Base-by-base conservation (phyloP, 2,888 invertebrate genomes). In the Lamellibrachia columna region DNA sequence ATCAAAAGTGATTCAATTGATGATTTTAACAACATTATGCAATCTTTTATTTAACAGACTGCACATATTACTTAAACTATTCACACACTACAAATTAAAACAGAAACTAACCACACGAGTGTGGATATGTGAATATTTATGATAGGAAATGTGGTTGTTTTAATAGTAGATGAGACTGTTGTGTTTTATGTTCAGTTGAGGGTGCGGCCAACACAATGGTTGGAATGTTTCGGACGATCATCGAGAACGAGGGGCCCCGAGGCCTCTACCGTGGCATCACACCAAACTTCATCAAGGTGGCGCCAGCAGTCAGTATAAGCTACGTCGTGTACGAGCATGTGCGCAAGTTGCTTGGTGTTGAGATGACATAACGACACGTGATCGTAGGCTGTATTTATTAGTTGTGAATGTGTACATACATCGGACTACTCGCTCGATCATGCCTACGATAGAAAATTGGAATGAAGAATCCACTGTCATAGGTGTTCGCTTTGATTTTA, bases 231-330 rank as follows among this genome's bases (percentile, higher is more conserved):
- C 94, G 93, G 92, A 94, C 95, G 91, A 96, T 96, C 52, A 90
- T 96, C 90, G 93, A 94, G 91, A 94, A 95, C 28, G 99, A 99
- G 96, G 99, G 99, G 11, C 94, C 98, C 52, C 97, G 97, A 7
- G 99, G 99, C 1, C 97, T 99, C 93, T 99, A 99, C 97, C 97
- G 99, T 92, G 99, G 99, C 94, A 98, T 99, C 95, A 98, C 99
- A 58, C 99, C 99, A 55, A 99, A 99, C 97, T 99, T 99, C 97
- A 98, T 99, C 96, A 99, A 99, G 97, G 99, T 97, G 91, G 97
- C 99, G 95, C 99, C 99, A 22, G 99, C 99, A 92, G 99, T 99
- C 94, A 98, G 99, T 96, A 99, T 99, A 96, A 99, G 99, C 96
- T 99, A 99, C 97, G 98, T 99, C 91, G 99, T 99, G 92, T 99